phyloP scores from a whole-genome alignment of 2,888 invertebrate species.

The Drosophila infuscata region DNA sequence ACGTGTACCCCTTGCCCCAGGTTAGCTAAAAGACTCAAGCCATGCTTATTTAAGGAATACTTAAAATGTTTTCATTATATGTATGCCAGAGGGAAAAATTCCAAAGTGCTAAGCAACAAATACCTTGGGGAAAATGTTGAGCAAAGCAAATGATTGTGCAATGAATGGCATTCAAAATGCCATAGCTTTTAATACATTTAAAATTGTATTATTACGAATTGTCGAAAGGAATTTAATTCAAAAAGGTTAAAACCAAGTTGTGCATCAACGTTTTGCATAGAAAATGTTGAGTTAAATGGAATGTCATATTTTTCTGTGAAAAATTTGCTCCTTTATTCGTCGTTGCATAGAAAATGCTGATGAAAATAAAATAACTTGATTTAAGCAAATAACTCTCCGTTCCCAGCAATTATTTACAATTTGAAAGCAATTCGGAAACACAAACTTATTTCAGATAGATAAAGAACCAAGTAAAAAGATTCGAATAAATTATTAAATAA shows the following conservation, averaged over 20 bases:
- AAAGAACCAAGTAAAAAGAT: not conserved
- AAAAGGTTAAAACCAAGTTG: not conserved
- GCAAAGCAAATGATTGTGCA: not conserved
- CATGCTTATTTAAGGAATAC: conserved; percentile 25
- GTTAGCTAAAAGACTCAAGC: conserved; percentile 3
- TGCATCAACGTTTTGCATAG: not conserved
- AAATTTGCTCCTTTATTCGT: no score
- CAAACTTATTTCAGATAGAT: not conserved
- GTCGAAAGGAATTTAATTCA: not conserved
- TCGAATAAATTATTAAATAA: not conserved
- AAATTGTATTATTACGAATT: not conserved
- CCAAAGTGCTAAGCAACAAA: not conserved
- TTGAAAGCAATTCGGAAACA: not conserved
- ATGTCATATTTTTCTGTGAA: not conserved
- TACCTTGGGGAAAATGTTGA: not conserved
- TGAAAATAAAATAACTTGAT: not conserved
- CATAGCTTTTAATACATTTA: not conserved
- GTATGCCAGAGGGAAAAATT: not conserved
- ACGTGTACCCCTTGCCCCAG: not conserved
- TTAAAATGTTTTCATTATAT: conserved; percentile 5
- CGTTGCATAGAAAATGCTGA: no score
- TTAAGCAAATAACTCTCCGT: not conserved
- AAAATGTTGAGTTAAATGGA: not conserved
- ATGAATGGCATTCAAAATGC: not conserved
- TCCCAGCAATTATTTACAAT: not conserved